These are phyloP conservation scores for Apostichopus leukothele DNA, from an alignment of 53 echinoderm and acorn worm species.

Conservation along the genomic window DNA sequence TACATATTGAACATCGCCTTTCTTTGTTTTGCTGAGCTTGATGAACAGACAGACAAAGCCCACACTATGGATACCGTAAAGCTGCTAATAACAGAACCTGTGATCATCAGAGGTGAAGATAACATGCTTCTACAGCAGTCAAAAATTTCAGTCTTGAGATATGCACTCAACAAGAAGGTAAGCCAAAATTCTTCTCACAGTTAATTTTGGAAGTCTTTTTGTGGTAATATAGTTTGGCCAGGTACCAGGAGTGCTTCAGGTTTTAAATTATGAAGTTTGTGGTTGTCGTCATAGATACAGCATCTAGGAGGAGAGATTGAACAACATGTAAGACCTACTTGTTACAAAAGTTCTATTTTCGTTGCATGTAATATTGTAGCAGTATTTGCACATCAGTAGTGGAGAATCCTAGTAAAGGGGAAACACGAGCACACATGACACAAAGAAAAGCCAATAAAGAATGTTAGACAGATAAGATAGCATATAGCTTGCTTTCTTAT, in stretches of 20 bases:
- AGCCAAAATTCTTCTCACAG: not conserved
- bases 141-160: not conserved
- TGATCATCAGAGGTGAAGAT: not conserved
- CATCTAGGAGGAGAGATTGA: too few relatives aligned
- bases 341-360: too few relatives aligned
- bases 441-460: too few relatives aligned
- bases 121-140: conserved; percentile 2
- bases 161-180: not conserved
- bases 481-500: not conserved
- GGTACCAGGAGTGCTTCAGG: not conserved
- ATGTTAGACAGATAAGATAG: too few relatives aligned
- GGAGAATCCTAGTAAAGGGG: too few relatives aligned
- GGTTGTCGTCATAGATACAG: not conserved
- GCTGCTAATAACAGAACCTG: not conserved
- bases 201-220: not conserved
- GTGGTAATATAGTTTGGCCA: not conserved
- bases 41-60: not conserved
- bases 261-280: not conserved
- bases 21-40: conserved; percentile 36
- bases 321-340: too few relatives aligned
- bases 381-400: too few relatives aligned
- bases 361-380: too few relatives aligned
- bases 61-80: not conserved
- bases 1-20: too few relatives aligned
- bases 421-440: too few relatives aligned